Base-by-base conservation (phyloP, 2,113 vertebrate species). In the Myrmecophaga tridactyla region DNA sequence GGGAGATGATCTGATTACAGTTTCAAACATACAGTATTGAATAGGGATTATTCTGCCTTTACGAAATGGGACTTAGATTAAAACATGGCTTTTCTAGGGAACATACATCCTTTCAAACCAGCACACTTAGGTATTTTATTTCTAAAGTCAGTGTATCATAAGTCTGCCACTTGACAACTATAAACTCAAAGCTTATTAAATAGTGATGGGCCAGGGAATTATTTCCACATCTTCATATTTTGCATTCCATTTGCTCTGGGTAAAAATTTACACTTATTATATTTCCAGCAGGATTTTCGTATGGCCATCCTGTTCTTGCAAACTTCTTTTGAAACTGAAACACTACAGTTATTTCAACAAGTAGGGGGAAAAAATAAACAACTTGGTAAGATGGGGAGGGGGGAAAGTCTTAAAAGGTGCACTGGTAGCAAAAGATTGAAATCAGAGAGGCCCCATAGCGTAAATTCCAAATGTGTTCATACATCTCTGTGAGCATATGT, bases 201-300 rank as follows among this genome's bases (percentile, higher is more conserved):
- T 92, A 94, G 11, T 88, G 77, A 85, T 88, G 69, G 34, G 65
- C 0, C 0, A 92, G 62, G 34, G 70, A 88, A 94, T 92, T 82
- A 48, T 97, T 98, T 97, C 94, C 72, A 85, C 1, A 5, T 76
- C 73, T 92, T 94, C 84, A 27, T 48, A 48, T 83, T 96, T 86
- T 94, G 17, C 27, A 92, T 92, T 84, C n/a, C 34, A 2, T 92
- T 94, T 92, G 58, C 62, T 97, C 90, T 91, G 70, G 96, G 73
- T 96, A 46, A 89, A 93, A 62, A 39, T 65, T 34, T 69, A 96
- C 39, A 60, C 51, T 23, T 60, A 31, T 86, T 91, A 70, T 70
- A 48, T 94, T 62, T 67, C 9, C 60, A 63, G 27, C 7, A 82
- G 23, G 46, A 86, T 85, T 97, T 94, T 92, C 51, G 89, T 7